Evolutionary conservation across 2,888 invertebrate species (phyloP).

Genomic region (Drosophila anomalipes): DNA sequence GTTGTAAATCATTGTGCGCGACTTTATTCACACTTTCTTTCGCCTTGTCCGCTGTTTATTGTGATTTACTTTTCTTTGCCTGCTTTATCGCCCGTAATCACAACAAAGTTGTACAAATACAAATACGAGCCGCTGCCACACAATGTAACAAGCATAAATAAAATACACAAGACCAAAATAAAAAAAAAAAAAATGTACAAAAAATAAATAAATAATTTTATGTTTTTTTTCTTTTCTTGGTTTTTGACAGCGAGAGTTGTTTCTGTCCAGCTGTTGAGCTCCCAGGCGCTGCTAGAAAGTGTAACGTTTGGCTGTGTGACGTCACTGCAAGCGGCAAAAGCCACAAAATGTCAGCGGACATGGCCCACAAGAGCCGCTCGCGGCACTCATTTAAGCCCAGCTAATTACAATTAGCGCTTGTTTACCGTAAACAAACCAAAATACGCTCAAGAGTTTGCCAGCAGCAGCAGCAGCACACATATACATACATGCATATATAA

Average conservation of each 20-base stretch:
- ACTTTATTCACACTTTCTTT: conserved; percentile 80
- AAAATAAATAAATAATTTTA: conserved; percentile 37
- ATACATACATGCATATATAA: not conserved
- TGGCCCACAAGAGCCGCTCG: conserved; percentile 35
- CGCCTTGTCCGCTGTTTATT: conserved; percentile 61
- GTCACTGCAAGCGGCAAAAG: conserved; percentile 22
- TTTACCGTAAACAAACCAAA: conserved; percentile 63
- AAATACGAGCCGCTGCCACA: conserved; percentile 27
- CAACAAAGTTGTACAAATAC: conserved; percentile 68
- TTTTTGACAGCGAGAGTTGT: conserved; percentile 45
- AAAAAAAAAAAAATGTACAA: conserved; percentile 7
- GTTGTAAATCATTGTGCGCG: conserved; percentile 72
- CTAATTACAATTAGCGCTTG: conserved; percentile 73
- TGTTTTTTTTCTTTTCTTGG: conserved; percentile 17
- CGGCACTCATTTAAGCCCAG: conserved; percentile 50
- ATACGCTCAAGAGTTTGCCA: conserved; percentile 41
- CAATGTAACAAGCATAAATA: conserved; percentile 53
- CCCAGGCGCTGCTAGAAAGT: conserved; percentile 49
- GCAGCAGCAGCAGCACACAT: conserved; percentile 13
- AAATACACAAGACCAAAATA: conserved; percentile 20
- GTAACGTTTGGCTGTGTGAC: conserved; percentile 13
- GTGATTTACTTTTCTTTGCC: conserved; percentile 72
- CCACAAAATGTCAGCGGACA: conserved; percentile 23
- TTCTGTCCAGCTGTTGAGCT: conserved; percentile 42
- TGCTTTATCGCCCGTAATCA: conserved; percentile 79